These are phyloP conservation scores for Prionailurus viverrinus DNA, from an alignment of 2,113 vertebrate genomes.

Conservation along the genomic window DNA sequence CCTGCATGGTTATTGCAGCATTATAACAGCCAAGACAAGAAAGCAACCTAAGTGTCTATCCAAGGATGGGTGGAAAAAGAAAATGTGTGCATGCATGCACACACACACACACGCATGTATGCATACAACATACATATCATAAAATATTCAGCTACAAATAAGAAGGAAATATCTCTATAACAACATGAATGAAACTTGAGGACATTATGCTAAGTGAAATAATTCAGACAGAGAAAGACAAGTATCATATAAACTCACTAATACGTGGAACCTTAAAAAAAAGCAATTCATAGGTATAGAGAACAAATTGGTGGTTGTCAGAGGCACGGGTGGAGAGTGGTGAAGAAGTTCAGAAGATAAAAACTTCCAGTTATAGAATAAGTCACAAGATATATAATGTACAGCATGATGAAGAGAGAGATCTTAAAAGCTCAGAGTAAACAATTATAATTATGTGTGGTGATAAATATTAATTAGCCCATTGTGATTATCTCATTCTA, in stretches of 20 bases:
- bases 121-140: background rate
- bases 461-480: background rate
- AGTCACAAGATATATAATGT: background rate
- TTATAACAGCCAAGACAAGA: background rate
- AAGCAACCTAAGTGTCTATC: background rate
- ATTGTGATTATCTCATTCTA: background rate
- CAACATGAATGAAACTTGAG: background rate
- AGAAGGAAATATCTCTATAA: background rate
- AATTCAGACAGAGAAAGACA: background rate
- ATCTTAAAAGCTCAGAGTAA: background rate
- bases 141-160: background rate
- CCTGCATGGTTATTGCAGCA: background rate
- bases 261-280: background rate
- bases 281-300: background rate
- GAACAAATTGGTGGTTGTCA: background rate
- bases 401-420: background rate
- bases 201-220: background rate
- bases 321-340: background rate
- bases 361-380: background rate
- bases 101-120: background rate
- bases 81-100: background rate
- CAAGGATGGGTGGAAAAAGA: background rate
- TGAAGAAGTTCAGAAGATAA: background rate
- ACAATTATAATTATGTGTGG: background rate
- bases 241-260: background rate